Evolutionary conservation across 2,797 vertebrate species (phyloP).

Genomic region (Sebastes oblongus): DNA sequence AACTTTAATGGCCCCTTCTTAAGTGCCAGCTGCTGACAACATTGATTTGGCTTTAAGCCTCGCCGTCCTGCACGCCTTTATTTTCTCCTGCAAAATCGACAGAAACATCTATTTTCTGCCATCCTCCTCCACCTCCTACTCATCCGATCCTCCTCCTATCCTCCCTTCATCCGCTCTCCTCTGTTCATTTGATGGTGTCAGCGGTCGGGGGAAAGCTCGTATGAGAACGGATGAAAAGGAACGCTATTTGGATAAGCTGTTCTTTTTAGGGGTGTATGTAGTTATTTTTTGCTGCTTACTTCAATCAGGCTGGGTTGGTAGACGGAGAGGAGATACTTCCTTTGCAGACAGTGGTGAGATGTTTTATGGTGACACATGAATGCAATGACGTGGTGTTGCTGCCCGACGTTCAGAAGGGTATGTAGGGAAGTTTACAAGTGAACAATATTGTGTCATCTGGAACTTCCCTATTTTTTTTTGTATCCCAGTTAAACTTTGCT

Average conservation of each 20-base stretch:
- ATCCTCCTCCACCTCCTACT: slow-evolving; percentile 63
- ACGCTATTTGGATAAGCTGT: slow-evolving; percentile 57
- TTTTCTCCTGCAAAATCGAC: slow-evolving; percentile 80
- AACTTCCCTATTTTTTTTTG: neutral
- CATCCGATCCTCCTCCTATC: slow-evolving; percentile 58
- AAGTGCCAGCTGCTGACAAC: slow-evolving; percentile 82
- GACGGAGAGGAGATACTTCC: neutral
- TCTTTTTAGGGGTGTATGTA: slow-evolving; percentile 20
- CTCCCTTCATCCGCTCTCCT: slow-evolving; percentile 55
- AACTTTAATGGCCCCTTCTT: slow-evolving; percentile 82
- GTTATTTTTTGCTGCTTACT: slow-evolving; percentile 2
- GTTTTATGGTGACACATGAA: neutral
- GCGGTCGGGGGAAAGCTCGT: slow-evolving; percentile 36
- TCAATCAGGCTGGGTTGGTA: slow-evolving; percentile 2
- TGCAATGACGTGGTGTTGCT: neutral
- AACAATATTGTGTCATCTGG: neutral
- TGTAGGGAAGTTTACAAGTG: neutral
- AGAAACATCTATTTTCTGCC: slow-evolving; percentile 81
- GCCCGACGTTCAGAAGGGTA: neutral
- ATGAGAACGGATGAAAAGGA: slow-evolving; percentile 59
- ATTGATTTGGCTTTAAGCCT: slow-evolving; percentile 82
- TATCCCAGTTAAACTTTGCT: neutral
- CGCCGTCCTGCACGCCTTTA: slow-evolving; percentile 75
- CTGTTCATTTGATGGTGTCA: slow-evolving; percentile 70
- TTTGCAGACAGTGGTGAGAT: neutral